A percentile compares a stretch with the other conserved stretches of the same genome.
Conservation (phyloP, 2,888 invertebrate genomes). For the Margaritifera margaritifera region DNA sequence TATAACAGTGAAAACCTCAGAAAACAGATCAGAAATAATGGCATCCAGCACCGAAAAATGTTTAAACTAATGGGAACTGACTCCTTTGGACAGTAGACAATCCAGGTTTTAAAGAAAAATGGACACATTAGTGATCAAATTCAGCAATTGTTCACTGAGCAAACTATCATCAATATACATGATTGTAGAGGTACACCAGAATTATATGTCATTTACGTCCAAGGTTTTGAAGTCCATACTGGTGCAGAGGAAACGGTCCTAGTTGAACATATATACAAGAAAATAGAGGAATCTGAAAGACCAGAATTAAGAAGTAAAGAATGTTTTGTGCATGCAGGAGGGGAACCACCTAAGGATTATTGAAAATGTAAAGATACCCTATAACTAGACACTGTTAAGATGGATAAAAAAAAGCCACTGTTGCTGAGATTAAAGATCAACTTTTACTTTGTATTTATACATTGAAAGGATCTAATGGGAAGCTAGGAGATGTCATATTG, state of each 20-base stretch:
- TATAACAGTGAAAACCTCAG: too few species aligned
- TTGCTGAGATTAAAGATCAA: not conserved
- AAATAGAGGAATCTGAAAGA: slow-evolving; percentile 1
- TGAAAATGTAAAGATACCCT: not conserved
- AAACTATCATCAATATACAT: too few species aligned
- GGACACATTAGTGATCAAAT: too few species aligned
- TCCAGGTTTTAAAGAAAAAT: too few species aligned
- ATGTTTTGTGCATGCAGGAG: slow-evolving; percentile 1
- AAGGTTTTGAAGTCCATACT: not conserved
- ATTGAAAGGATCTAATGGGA: slow-evolving; percentile 1
- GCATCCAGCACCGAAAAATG: too few species aligned
- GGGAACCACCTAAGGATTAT: not conserved
- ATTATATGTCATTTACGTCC: too few species aligned
- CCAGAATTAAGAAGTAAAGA: not conserved
- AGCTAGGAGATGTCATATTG: too few species aligned
- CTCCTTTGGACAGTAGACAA: too few species aligned
- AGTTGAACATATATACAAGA: not conserved
- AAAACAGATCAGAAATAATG: too few species aligned
- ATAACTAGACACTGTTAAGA: not conserved
- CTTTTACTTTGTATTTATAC: slow-evolving; percentile 4
- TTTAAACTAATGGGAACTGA: too few species aligned
- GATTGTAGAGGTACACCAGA: too few species aligned
- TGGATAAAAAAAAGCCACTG: not conserved
- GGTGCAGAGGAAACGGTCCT: slow-evolving; percentile 4
- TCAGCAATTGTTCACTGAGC: too few species aligned